A percentile compares a stretch with the other conserved stretches of the same genome.
Conservation (phyloP, 2,888 invertebrate genomes). For the Lochmaea capreae region DNA sequence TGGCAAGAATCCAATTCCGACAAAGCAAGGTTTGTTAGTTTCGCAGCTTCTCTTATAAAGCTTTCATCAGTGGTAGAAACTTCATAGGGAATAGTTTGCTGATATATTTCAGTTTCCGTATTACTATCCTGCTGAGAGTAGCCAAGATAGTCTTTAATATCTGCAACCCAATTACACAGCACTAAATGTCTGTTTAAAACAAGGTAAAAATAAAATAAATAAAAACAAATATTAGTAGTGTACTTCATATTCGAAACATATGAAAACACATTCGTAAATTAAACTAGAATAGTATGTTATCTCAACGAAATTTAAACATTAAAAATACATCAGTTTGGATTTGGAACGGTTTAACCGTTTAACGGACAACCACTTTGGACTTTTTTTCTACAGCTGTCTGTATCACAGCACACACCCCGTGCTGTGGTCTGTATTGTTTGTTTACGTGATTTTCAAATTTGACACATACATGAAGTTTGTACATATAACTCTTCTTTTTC, state of each 20-base stretch:
- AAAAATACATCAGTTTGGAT: conserved; percentile 4
- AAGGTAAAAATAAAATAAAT: conserved; percentile 7
- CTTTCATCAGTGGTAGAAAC: conserved; percentile 71
- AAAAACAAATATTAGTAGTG: background rate
- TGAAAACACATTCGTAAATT: background rate
- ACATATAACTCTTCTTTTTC: too few species aligned
- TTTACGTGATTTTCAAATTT: background rate
- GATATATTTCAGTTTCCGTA: conserved; percentile 50
- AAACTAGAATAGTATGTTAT: background rate
- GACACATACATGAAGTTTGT: background rate
- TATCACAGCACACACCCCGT: too few species aligned
- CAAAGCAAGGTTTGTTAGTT: conserved; percentile 69
- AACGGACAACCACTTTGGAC: conserved; percentile 7
- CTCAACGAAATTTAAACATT: background rate
- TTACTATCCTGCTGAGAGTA: conserved; percentile 40
- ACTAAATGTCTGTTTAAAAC: conserved; percentile 17
- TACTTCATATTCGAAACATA: background rate
- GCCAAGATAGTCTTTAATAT: conserved; percentile 53
- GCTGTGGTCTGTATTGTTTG: background rate
- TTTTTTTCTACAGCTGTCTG: background rate
- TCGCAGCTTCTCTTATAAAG: conserved; percentile 72
- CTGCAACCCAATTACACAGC: conserved; percentile 18
- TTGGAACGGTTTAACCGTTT: conserved; percentile 17
- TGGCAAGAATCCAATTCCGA: conserved; percentile 74
- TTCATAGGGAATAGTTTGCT: conserved; percentile 67